Percentiles rank a stretch among this genome's conserved stretches.
phyloP scores from a whole-genome alignment of 2,113 vertebrate species.

The Brienomyrus brachyistius region DNA sequence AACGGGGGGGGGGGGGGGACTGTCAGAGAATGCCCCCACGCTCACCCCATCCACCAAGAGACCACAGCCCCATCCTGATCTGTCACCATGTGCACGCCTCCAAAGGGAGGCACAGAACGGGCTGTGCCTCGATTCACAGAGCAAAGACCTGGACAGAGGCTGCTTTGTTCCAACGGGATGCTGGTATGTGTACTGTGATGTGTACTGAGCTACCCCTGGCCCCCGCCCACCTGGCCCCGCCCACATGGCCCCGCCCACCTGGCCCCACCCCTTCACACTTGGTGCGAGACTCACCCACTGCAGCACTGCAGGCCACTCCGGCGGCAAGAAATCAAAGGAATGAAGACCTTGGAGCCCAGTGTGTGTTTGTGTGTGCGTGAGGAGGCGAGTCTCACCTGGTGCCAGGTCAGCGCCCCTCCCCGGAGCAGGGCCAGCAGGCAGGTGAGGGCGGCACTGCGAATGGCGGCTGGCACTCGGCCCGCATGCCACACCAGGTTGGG shows the following conservation, averaged over 20 bases:
- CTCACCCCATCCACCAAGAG: background rate
- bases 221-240: background rate
- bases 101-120: background rate
- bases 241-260: background rate
- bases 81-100: background rate
- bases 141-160: constrained; percentile 38
- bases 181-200: constrained; percentile 23
- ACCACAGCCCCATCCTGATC: constrained; percentile 20
- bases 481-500: constrained; percentile 89
- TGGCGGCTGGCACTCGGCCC: constrained; percentile 77
- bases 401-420: constrained; percentile 53
- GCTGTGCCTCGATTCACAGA: background rate
- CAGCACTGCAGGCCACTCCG: background rate
- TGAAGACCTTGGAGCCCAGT: background rate
- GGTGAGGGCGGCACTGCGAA: constrained; percentile 78
- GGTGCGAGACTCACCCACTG: background rate
- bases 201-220: background rate
- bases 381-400: constrained; percentile 64
- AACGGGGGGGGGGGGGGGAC: background rate
- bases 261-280: background rate
- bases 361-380: background rate
- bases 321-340: background rate
- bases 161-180: constrained; percentile 47
- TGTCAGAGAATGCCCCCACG: background rate
- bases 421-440: constrained; percentile 81